Evolutionary conservation across 2,888 invertebrate species (phyloP), one percentile per base, ranked within the genome.

Genomic region (Oligia fasciuncula): DNA sequence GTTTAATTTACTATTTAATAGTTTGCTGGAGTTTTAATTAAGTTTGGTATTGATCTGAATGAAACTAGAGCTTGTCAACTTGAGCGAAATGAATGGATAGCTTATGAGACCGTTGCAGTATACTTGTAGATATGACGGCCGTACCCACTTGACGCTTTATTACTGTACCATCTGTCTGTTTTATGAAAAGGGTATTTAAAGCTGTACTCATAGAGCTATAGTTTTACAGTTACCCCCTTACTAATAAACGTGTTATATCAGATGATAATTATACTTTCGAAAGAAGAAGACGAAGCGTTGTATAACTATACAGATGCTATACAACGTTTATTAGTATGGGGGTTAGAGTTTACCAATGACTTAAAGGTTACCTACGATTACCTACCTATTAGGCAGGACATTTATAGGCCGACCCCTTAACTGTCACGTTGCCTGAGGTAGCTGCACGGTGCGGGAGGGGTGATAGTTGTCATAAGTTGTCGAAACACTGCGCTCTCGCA

Each of bases 21-120:
- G 60, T 76, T 77, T 60, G 72, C 82, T 66, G 11, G 29, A 86
- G 86, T 83, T 83, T 83, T 86, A 86, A 83, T 86, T 83, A 83
- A 83, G 51, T 82, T 71, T 63, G 49, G 60, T 65, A 83, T 83
- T 85, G 68, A 85, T 62, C 65, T 54, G 23, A 73, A 69, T 76
- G 68, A 73, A 86, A 85, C 11, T 73, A 46, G 62, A 75, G 65
- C 68, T 68, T 76, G 72, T 72, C 77, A 76, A 49, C 60, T 76
- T 54, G 77, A 35, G 65, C 8, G 17, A 35, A 83, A 65, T 85
- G 68, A 81, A 81, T 80, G 51, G 49, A 65, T n/a, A 23, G 60
- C 60, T 69, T 57, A 29, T 67, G 67, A 62, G 17, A n/a, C 14
- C 57, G 49, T 67, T 85, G 73, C 85, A 68, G 63, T 70, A 19